Base-by-base conservation (phyloP, 2,888 invertebrate species). In the Chaetoderma sp. region DNA sequence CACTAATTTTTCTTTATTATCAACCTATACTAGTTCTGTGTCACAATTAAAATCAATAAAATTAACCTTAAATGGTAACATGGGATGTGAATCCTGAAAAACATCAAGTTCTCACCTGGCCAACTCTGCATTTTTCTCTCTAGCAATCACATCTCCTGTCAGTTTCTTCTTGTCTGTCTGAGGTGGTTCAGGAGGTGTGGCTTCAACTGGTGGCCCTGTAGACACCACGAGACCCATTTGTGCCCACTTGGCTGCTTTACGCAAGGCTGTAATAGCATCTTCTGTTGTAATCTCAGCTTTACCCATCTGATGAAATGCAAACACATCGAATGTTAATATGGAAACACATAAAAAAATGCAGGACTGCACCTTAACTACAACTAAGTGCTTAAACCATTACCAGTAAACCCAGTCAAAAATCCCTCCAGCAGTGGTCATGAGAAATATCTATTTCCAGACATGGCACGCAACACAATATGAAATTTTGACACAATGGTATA, bases 191-290 rank as follows among this genome's bases (percentile, higher is more conserved):
- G 75, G 50, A 6, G 69, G 68, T 3, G 69, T 67, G 4, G 66
- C 72, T n/a, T 84, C 83, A 13, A 78, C 72, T 2, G 84, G 83
- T 2, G 84, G 81, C 3, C 82, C 82, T 16, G 85, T 82, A 23
- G 86, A 86, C 6, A 86, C 82, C 4, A 86, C 80, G 25, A 85
- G 74, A 0, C 87, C 87, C 70, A 81, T 79, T 77, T 86, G 84
- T 28, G 86, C 84, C 83, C 85, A 85, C 70, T 85, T 84, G 49
- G 83, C 81, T 10, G 86, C 87, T 61, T 80, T 78, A 30, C 82
- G 75, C 25, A 84, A 74, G 6, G 86, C 85, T 33, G 77, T 71
- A 49, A 81, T 71, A 1, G 84, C 83, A 65, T 86, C 86, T 59
- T 86, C 87, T 44, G 85, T 85, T 18, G 80, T 79, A 45, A 86